These are phyloP conservation scores for Pseudorasbora parva DNA, from an alignment of 2,113 vertebrate species.

Conservation along the genomic window DNA sequence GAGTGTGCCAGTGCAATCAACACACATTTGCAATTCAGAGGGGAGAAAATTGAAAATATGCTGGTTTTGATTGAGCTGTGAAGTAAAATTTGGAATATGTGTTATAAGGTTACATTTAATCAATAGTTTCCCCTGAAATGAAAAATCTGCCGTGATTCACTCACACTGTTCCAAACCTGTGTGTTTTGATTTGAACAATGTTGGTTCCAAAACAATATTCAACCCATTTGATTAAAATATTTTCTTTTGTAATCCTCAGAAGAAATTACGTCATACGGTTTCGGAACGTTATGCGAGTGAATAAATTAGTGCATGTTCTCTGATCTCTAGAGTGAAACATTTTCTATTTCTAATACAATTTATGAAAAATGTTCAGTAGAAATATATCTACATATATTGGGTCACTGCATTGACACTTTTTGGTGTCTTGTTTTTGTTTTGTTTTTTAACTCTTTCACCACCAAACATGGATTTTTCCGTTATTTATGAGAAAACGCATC, in stretches of 20 bases:
- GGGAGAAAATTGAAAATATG: background rate
- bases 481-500: too few species aligned
- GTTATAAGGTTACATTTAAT: background rate
- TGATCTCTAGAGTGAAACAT: too few species aligned
- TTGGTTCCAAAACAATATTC: background rate
- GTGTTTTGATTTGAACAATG: background rate
- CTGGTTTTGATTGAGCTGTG: background rate
- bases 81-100: background rate
- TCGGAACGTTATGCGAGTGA: too few species aligned
- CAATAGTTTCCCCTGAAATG: background rate
- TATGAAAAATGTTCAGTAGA: too few species aligned
- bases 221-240: background rate
- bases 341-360: too few species aligned
- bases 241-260: background rate
- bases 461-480: too few species aligned
- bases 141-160: background rate
- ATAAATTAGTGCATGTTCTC: too few species aligned
- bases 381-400: background rate
- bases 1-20: conserved; percentile 3
- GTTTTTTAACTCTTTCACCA: too few species aligned
- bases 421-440: background rate
- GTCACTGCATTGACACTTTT: background rate
- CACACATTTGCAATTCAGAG: conserved; percentile 19
- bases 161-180: background rate
- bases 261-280: background rate